Percentiles rank a stretch among this genome's conserved stretches.
Evolutionary conservation across 2,113 vertebrate genomes (phyloP).

Genomic region (Brachyhypopomus gauderio): DNA sequence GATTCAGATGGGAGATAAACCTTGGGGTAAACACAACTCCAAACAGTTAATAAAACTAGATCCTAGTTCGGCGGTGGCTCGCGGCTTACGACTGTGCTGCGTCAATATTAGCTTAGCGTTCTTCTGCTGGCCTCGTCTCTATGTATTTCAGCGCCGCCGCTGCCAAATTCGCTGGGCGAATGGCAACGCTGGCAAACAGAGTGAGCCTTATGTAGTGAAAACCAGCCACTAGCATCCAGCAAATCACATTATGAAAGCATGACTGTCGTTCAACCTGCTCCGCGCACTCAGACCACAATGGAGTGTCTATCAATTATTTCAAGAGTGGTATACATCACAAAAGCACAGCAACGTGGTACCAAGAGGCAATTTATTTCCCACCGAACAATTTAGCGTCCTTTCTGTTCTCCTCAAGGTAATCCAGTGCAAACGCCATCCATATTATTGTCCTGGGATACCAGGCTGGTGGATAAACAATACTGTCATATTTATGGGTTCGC

Average conservation of each 20-base stretch:
- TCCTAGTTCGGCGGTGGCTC: not conserved
- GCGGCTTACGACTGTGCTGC: not conserved
- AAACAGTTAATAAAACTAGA: not conserved
- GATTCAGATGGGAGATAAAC: conserved; percentile 1
- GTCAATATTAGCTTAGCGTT: not conserved
- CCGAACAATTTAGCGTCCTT: conserved; percentile 12
- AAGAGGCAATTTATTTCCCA: conserved; percentile 28
- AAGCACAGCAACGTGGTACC: not conserved
- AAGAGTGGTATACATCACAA: conserved; percentile 39
- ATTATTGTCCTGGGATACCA: conserved; percentile 1
- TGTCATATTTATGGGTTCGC: conserved; percentile 19
- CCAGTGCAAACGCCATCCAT: not conserved
- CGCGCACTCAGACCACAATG: conserved; percentile 16
- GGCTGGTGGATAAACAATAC: conserved; percentile 33
- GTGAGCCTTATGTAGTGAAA: not conserved
- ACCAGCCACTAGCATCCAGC: conserved; percentile 4
- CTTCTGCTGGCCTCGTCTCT: too few relatives aligned
- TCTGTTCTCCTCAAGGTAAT: conserved; percentile 39
- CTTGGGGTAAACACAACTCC: conserved; percentile 12
- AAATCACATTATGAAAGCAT: conserved; percentile 5
- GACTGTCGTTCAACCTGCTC: conserved; percentile 18
- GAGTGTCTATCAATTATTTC: conserved; percentile 38
- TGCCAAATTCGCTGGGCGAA: not conserved
- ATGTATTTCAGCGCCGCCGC: not conserved
- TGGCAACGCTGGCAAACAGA: not conserved